These are phyloP conservation scores for Onychostoma macrolepis DNA, from an alignment of 2,113 vertebrate genomes.

Conservation along the genomic window DNA sequence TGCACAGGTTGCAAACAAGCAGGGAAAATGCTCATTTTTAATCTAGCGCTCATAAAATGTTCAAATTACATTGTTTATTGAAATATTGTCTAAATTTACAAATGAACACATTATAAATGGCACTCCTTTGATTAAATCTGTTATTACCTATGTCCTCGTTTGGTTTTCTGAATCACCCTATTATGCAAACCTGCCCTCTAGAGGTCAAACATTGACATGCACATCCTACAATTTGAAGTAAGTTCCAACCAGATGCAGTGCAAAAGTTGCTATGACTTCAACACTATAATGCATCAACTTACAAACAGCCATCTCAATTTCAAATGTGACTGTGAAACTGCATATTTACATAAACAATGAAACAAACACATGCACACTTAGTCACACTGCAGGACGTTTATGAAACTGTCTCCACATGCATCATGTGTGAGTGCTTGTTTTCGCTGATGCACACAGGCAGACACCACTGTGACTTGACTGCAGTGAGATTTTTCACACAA, in stretches of 20 bases:
- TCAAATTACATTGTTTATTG: neutral
- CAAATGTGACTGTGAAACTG: neutral
- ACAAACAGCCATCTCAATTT: conserved; percentile 3
- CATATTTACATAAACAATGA: conserved; percentile 27
- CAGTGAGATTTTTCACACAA: conserved; percentile 23
- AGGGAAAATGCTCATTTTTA: neutral
- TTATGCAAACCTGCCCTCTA: conserved; percentile 44
- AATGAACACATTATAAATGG: neutral
- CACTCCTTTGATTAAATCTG: neutral
- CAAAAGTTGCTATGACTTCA: neutral
- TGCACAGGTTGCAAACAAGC: neutral
- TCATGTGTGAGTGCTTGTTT: conserved; percentile 28
- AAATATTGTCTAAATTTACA: neutral
- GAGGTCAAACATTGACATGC: neutral
- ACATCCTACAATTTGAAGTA: neutral
- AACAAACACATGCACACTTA: conserved; percentile 6
- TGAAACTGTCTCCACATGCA: conserved; percentile 18
- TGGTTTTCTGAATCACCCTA: neutral
- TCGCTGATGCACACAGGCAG: conserved; percentile 19
- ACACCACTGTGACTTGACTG: conserved; percentile 14
- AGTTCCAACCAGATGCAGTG: neutral
- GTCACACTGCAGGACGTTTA: conserved; percentile 24
- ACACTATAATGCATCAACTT: neutral
- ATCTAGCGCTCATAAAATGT: neutral
- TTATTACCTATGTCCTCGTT: neutral